Evolutionary conservation across 1,140 invertebrate species (phyloP), one percentile per base, ranked within the genome.

Genomic region (Drosophila pseudoananassae): DNA sequence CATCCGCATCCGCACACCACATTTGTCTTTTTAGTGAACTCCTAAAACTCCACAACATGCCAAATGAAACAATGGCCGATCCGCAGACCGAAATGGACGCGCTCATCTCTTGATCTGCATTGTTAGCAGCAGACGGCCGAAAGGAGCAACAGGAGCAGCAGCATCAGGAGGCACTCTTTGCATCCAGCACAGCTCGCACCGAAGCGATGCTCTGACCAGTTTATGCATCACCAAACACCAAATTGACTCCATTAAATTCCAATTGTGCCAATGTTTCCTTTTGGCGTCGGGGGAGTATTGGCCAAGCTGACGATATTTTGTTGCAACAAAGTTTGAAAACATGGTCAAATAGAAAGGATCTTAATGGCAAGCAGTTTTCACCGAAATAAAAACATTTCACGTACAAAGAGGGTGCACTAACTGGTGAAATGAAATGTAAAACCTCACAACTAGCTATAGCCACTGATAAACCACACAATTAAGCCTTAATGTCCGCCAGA

Each of bases 171-270:
- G 25, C 29, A 65, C 50, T 47, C 45, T 45, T 71, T 53, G 74
- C 74, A 81, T 78, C 74, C 63, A 47, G 14, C n/a, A 6, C 7
- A 4, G 56, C 36, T 64, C 63, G 78, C 69, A 61, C 68, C 82
- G 75, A 74, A 76, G 65, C 69, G 72, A 75, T 49, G 31, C 58
- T 59, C 47, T 29, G 58, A 40, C 71, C 66, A 84, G 72, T 85
- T 84, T 80, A 84, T 84, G 76, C 82, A 85, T 66, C 68, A 71
- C 76, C 73, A 81, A 76, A 73, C 83, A 66, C 78, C 78, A 83
- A 88, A 88, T 88, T 88, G 83, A 88, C 83, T 88, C 83, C 83
- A 88, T 88, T 88, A 88, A 88, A 88, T 88, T 88, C 83, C 83
- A 83, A 88, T 89, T 88, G 83, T 83, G 50, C 63, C 78, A 73